Evolutionary conservation across 23 tunicate species (phyloP).

Genomic region (Oikopleura dioica): DNA sequence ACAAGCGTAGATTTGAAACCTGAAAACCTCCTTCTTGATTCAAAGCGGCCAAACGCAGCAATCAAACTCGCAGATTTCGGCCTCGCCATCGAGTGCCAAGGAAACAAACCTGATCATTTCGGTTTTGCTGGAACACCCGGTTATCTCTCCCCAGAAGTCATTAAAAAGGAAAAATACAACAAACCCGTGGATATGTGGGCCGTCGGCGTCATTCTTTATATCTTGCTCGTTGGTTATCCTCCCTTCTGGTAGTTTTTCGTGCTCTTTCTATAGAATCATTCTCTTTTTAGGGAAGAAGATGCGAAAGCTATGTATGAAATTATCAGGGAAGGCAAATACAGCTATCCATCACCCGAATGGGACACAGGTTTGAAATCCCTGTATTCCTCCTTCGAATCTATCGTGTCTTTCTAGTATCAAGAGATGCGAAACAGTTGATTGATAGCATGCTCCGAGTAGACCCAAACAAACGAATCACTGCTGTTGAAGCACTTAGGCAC

Average conservation of each 20-base stretch:
- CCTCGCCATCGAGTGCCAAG: background rate
- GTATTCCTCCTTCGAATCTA: background rate
- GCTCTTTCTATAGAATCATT: too few relatives aligned
- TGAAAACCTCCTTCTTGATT: background rate
- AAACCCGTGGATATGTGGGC: conserved; percentile 7
- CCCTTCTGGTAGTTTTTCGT: background rate
- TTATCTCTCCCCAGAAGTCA: conserved; percentile 3
- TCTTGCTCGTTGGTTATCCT: conserved; percentile 4
- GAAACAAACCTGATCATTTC: background rate
- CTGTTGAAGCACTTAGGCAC: background rate
- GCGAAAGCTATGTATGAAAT: background rate
- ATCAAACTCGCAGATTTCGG: conserved; percentile 10
- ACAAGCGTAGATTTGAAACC: conserved; percentile 7
- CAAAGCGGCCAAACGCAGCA: background rate
- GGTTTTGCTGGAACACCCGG: conserved; percentile 11
- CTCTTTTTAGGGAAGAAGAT: background rate
- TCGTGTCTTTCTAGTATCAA: background rate
- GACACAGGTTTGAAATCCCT: background rate
- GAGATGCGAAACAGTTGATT: background rate
- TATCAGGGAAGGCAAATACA: background rate
- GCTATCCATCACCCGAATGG: conserved; percentile 8
- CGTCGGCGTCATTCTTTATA: background rate
- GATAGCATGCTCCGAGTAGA: background rate
- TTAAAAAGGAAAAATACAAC: background rate
- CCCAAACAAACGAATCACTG: background rate